Base-by-base conservation (phyloP, 2,888 invertebrate species). In the Phalera bucephala region DNA sequence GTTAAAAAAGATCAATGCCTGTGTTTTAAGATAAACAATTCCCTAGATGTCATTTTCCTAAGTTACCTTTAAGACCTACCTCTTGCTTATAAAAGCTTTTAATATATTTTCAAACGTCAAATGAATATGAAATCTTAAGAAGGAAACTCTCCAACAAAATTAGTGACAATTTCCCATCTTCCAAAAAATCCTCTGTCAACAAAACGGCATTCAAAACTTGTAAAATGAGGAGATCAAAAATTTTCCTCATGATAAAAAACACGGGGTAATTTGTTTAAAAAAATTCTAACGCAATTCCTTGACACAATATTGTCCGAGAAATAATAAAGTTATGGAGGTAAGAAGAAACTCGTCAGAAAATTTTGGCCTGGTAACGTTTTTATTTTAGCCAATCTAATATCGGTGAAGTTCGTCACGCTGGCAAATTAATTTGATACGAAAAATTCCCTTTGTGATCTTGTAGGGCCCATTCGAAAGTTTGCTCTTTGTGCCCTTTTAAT, bases 391-490 rank as follows among this genome's bases (percentile, higher is more conserved):
- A 39, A 46, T 31, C 27, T 40, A 30, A 46, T 41, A 41, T 46
- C 25, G 20, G 13, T 23, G 25, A 41, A 53, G 31, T 36, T 29
- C 21, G 20, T 36, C 29, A 36, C 23, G 15, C 27, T 29, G 21
- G 22, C 25, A 39, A 39, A 45, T 48, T 42, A 45, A 42, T 48
- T 40, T 38, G 23, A 36, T 39, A 36, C 6, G 26, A 36, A 43
- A 30, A 28, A 22, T 26, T 19, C 14, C 17, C 36, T 40, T 35
- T 36, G 19, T 25, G 19, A 27, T 22, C 9, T 34, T 36, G 12
- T 27, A 20, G 3, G 12, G 30, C n/a, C 32, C 14, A 31, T 28
- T 32, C 36, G 32, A 28, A 28, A 15, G 5, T 15, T 38, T n/a
- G 2, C 12, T 8, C 26, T 31, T 11, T 27, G 25, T 10, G 14